Evolutionary conservation across 2,797 vertebrate genomes (phyloP).

Genomic region (Phrynocephalus vlangalii): DNA sequence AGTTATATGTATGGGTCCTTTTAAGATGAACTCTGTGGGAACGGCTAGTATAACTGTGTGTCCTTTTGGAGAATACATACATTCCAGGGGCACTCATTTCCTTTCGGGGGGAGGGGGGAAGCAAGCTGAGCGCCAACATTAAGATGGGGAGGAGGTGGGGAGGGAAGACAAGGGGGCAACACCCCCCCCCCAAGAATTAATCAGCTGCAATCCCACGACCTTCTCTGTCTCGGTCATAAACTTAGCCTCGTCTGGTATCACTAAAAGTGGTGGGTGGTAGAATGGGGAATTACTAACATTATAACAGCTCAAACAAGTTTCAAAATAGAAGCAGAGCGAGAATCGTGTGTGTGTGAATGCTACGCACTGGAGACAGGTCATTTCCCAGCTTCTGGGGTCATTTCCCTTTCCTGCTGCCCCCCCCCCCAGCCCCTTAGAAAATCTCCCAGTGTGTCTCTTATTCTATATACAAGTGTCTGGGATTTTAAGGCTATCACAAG

Average conservation of each 20-base stretch:
- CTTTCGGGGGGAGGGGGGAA: slow-evolving; percentile 14
- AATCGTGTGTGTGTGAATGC: too few relatives aligned
- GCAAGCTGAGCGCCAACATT: slow-evolving; percentile 51
- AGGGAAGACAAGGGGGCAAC: slow-evolving; percentile 1
- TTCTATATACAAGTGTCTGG: too few relatives aligned
- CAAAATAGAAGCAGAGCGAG: too few relatives aligned
- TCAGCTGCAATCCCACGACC: slow-evolving; percentile 43
- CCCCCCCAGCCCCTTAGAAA: too few relatives aligned
- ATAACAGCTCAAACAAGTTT: too few relatives aligned
- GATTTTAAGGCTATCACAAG: too few relatives aligned
- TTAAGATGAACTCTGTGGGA: slow-evolving; percentile 65
- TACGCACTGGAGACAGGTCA: too few relatives aligned
- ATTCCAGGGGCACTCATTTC: slow-evolving; percentile 38
- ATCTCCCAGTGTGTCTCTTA: too few relatives aligned
- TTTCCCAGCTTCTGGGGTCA: too few relatives aligned
- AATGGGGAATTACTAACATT: background rate
- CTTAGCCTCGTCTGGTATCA: background rate
- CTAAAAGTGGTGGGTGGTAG: slow-evolving; percentile 22
- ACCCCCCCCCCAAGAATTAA: slow-evolving; percentile 25
- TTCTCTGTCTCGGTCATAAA: slow-evolving; percentile 53
- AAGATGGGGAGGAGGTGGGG: background rate
- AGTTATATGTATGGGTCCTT: slow-evolving; percentile 45
- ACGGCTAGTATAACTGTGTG: slow-evolving; percentile 61
- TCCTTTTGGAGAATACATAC: slow-evolving; percentile 29
- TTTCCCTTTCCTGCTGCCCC: too few relatives aligned